Evolutionary conservation across 2,797 vertebrate genomes (phyloP), one percentile per base, ranked within the genome.

Genomic region (Oreortyx pictus): DNA sequence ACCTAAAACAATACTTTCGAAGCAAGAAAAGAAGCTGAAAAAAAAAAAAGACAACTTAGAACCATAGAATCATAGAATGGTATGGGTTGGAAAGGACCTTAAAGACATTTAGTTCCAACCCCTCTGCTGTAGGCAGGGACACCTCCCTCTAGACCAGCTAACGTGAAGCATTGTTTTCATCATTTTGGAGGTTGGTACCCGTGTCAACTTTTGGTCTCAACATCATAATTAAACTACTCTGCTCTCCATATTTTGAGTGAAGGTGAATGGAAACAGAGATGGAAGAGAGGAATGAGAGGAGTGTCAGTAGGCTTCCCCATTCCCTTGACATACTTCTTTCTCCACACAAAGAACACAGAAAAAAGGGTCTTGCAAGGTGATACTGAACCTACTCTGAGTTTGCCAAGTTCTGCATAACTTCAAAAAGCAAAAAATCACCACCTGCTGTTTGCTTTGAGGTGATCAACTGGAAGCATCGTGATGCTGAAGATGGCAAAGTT

Each of bases 1-100:
- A 71, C 67, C 43, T 74, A 64, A 93, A 77, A n/a, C 10, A 70
- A 18, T 0, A 0, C 17, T 59, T 91, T 39, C 27, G 41, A 78
- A 83, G 17, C 24, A 61, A 67, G 33, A 67, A 77, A 92, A 71
- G 4, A 79, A 39, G 33, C 7, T 41, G 27, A 82, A 82, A 85
- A 37, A 37, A 82, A 85, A 13, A 82, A 85, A 76, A 59, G 12
- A 2, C 65, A 25, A 27, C 25, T 16, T 9, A 50, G 49, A 50
- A 27, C 27, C 50, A 29, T 17, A 16, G 25, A 52, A 29, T 29
- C 50, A 52, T 52, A 17, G 50, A 29, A 29, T 16, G 50, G 27
- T 17, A 29, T 29, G 50, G 46, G 27, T 17, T 52, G 27, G 50
- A 52, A 52, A 6, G 27, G 9, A 52, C 50, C 27, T 52, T 52